These are phyloP conservation scores for Dryobates pubescens DNA, from an alignment of 2,797 vertebrate genomes.

Conservation along the genomic window DNA sequence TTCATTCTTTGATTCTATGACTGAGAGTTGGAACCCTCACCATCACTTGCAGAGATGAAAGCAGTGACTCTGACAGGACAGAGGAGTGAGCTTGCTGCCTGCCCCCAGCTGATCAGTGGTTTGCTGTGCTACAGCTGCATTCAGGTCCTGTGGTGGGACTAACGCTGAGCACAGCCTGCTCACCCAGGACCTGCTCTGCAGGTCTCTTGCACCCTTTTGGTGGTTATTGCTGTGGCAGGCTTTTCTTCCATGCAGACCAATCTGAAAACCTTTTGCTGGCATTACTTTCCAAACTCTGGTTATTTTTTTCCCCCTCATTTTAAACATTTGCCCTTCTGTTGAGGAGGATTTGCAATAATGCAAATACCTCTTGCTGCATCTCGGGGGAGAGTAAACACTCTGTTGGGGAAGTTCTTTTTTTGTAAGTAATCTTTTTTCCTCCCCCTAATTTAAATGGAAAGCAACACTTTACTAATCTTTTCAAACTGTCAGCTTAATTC, in stretches of 20 bases:
- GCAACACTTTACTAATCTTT: not conserved
- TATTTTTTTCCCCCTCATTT: not conserved
- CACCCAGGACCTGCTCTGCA: rapidly evolving
- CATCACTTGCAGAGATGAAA: rapidly evolving
- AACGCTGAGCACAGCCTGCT: not conserved
- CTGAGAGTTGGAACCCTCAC: not conserved
- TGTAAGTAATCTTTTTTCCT: not conserved
- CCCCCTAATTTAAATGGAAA: not conserved
- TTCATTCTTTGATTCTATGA: too few relatives aligned
- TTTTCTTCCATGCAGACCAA: not conserved
- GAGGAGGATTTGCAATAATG: not conserved
- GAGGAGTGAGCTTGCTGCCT: not conserved
- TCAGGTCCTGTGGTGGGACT: rapidly evolving
- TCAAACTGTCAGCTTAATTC: conserved; percentile 4
- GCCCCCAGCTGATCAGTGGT: rapidly evolving
- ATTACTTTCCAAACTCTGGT: not conserved
- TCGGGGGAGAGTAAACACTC: not conserved
- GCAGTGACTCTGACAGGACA: not conserved
- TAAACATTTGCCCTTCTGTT: conserved; percentile 17
- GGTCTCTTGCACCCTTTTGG: not conserved
- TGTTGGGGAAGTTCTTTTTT: not conserved
- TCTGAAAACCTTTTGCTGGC: not conserved
- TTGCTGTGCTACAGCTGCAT: not conserved
- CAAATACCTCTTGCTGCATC: not conserved
- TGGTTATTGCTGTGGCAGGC: not conserved